Evolutionary conservation across 2,888 invertebrate genomes (phyloP).

Genomic region (Unio pictorum): DNA sequence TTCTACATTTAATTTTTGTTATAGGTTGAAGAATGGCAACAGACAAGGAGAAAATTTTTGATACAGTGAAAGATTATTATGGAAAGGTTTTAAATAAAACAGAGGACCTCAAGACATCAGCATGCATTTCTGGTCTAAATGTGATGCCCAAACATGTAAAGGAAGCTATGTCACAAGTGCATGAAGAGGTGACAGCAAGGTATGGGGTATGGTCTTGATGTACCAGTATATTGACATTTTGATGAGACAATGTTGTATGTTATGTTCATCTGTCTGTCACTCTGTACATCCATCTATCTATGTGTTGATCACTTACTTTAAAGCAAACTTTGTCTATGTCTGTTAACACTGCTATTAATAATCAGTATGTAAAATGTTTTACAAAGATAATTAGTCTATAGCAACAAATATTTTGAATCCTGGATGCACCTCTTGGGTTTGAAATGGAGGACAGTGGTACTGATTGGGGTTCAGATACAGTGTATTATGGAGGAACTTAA

Average conservation of each 20-base stretch:
- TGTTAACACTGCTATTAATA: too few species aligned
- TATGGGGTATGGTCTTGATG: conserved; percentile 22
- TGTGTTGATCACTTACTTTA: background rate
- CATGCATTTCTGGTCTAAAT: conserved; percentile 36
- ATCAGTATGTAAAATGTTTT: too few species aligned
- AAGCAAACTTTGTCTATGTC: background rate
- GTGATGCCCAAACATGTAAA: conserved; percentile 29
- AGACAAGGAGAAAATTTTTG: background rate
- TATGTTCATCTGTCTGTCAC: background rate
- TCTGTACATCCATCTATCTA: background rate
- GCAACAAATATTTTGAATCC: too few species aligned
- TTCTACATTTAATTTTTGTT: too few species aligned
- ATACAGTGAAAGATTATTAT: conserved; percentile 55
- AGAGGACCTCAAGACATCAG: conserved; percentile 48
- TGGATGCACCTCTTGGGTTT: too few species aligned
- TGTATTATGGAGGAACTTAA: too few species aligned
- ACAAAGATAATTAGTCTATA: too few species aligned
- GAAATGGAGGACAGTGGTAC: too few species aligned
- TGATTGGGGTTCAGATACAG: too few species aligned
- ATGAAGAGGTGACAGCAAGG: conserved; percentile 53
- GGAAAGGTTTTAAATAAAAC: conserved; percentile 43
- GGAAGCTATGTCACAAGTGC: conserved; percentile 43
- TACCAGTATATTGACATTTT: background rate
- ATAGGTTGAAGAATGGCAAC: too few species aligned
- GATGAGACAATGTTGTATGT: background rate